These are phyloP conservation scores for Creontiades dilutus DNA, from an alignment of 2,888 invertebrate genomes.

Conservation along the genomic window DNA sequence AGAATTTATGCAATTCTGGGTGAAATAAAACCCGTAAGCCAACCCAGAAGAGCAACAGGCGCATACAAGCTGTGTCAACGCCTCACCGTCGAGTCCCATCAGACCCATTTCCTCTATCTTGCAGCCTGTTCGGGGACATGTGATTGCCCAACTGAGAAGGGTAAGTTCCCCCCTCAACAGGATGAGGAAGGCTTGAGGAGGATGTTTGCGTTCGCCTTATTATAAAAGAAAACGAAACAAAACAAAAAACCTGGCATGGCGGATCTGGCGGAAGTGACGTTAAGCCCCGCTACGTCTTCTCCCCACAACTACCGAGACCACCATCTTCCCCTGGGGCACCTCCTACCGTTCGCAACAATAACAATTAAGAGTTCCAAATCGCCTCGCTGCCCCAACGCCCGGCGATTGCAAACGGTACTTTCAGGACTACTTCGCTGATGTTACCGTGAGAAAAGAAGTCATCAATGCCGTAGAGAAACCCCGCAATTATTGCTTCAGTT, in stretches of 20 bases:
- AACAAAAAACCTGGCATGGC: slow-evolving; percentile 6
- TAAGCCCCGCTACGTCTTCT: background rate
- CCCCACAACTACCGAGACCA: background rate
- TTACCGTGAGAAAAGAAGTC: background rate
- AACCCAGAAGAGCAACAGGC: slow-evolving; percentile 1
- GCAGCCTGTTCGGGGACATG: background rate
- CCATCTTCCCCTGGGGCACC: slow-evolving; percentile 33
- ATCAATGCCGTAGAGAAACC: background rate
- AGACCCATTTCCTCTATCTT: slow-evolving; percentile 28
- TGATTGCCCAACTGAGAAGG: slow-evolving; percentile 11
- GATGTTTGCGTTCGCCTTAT: slow-evolving; percentile 41
- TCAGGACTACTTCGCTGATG: background rate
- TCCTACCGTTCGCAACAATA: slow-evolving; percentile 4
- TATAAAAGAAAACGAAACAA: slow-evolving; percentile 28
- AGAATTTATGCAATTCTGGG: too few relatives aligned
- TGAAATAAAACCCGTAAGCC: background rate
- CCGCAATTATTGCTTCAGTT: background rate
- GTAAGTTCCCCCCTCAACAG: background rate
- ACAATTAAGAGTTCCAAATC: slow-evolving; percentile 20
- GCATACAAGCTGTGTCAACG: slow-evolving; percentile 17
- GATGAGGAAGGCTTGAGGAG: slow-evolving; percentile 26
- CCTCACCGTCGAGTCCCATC: background rate
- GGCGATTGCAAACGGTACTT: background rate
- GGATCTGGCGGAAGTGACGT: slow-evolving; percentile 59
- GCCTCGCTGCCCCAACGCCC: background rate